Percentiles rank a stretch among this genome's conserved stretches.
These are phyloP conservation scores for Toxonevra muliebris DNA, from an alignment of 2,888 invertebrate species.

Conservation along the genomic window DNA sequence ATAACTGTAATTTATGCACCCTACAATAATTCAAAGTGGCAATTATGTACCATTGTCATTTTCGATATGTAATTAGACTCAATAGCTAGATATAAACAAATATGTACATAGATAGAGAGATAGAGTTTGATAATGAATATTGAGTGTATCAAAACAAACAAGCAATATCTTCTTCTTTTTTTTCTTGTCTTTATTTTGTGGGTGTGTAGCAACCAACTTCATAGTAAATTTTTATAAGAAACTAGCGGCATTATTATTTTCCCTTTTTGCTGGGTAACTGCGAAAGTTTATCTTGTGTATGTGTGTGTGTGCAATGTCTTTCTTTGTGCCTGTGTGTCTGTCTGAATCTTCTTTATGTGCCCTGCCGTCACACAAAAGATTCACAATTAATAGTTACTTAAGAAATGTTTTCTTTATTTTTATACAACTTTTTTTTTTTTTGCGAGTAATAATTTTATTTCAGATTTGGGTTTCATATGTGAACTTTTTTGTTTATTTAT, in stretches of 20 bases:
- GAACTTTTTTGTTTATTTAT: not conserved
- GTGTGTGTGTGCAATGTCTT: too few relatives aligned
- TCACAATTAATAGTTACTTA: conserved; percentile 17
- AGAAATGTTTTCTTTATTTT: not conserved
- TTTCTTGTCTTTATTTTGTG: not conserved
- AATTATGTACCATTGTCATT: conserved; percentile 2
- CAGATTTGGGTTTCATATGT: not conserved
- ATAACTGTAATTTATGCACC: conserved; percentile 21
- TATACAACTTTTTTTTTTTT: not conserved
- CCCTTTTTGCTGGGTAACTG: not conserved
- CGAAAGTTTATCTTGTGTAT: not conserved
- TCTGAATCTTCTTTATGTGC: too few relatives aligned
- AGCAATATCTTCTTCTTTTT: not conserved
- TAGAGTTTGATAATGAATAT: not conserved
- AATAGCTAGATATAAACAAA: not conserved
- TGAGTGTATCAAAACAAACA: not conserved
- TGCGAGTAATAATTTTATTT: not conserved
- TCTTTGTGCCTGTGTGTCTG: too few relatives aligned
- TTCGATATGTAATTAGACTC: not conserved
- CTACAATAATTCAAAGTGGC: conserved; percentile 5
- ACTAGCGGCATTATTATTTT: not conserved
- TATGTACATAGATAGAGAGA: too few relatives aligned
- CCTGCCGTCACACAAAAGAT: too few relatives aligned
- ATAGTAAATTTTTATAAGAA: not conserved
- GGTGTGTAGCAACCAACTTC: not conserved